These are phyloP conservation scores for Aspidiotus destructor DNA, from an alignment of 2,888 invertebrate genomes.

Conservation along the genomic window DNA sequence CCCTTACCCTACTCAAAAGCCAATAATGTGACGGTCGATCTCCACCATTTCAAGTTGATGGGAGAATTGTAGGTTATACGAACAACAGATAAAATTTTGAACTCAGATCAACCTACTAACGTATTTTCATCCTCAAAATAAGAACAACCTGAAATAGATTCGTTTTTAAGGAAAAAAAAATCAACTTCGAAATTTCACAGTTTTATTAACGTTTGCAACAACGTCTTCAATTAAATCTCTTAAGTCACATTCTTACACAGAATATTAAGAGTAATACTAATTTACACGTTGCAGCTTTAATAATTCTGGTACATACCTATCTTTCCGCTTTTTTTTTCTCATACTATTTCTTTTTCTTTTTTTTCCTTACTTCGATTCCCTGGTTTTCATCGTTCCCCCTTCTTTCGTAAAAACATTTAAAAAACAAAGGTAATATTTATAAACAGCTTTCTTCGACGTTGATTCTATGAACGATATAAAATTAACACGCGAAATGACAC, in stretches of 20 bases:
- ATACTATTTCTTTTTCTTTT: neutral
- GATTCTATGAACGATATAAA: conserved; percentile 7
- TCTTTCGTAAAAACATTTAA: conserved; percentile 9
- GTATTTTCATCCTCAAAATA: too few relatives aligned
- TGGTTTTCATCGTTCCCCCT: neutral
- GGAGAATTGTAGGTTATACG: too few relatives aligned
- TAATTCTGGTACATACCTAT: neutral
- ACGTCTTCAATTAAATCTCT: conserved; percentile 9
- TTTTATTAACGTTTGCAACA: conserved; percentile 18
- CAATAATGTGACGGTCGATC: too few relatives aligned
- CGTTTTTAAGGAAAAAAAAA: neutral
- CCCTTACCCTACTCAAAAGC: too few relatives aligned
- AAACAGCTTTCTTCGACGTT: conserved; percentile 10
- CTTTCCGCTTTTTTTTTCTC: conserved; percentile 3
- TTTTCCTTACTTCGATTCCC: neutral
- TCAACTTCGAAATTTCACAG: conserved; percentile 6
- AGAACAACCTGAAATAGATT: neutral
- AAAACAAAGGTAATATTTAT: conserved; percentile 7
- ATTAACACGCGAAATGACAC: conserved; percentile 29
- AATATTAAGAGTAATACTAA: conserved; percentile 8
- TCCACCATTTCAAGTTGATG: too few relatives aligned
- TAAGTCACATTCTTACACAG: conserved; percentile 16
- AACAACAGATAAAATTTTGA: too few relatives aligned
- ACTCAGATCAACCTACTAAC: too few relatives aligned
- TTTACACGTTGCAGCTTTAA: conserved; percentile 8